Conservation (phyloP, 1,140 invertebrate genomes). For the Heliconius nattereri region DNA sequence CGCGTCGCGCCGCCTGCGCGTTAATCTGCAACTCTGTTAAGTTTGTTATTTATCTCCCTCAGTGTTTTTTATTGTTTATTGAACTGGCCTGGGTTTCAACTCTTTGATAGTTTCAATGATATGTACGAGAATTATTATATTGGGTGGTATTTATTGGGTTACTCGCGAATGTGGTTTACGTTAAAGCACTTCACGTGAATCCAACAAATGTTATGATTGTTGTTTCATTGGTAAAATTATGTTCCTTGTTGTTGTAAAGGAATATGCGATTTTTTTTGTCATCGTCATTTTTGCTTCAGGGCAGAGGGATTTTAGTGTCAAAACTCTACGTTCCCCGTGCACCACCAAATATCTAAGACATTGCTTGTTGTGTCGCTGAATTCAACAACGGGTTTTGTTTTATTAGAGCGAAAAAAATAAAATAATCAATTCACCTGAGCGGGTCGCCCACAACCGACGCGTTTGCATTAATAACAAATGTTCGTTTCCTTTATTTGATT, state of each 20-base stretch:
- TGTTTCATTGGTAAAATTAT: background rate
- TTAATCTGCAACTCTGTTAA: conserved; percentile 53
- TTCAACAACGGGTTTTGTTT: no score
- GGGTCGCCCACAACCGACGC: no score
- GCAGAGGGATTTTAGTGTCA: no score
- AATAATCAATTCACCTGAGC: no score
- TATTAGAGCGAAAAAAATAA: no score
- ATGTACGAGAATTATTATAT: background rate
- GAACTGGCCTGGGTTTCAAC: conserved; percentile 38
- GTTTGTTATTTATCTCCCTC: conserved; percentile 52
- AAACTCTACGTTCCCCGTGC: no score
- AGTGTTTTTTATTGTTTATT: conserved; percentile 40
- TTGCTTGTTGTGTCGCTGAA: no score
- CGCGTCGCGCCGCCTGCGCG: conserved; percentile 64
- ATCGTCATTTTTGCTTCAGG: no score
- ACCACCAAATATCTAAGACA: no score
- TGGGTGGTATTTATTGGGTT: background rate
- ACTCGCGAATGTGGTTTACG: background rate
- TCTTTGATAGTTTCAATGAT: background rate
- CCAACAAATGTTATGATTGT: background rate
- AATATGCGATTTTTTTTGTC: no score
- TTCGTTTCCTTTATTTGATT: no score
- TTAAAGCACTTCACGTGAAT: background rate
- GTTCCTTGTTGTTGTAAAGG: background rate
- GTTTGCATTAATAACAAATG: no score